These are phyloP conservation scores for Pogoniulus pusillus DNA, from an alignment of 2,797 vertebrate species.

Conservation along the genomic window DNA sequence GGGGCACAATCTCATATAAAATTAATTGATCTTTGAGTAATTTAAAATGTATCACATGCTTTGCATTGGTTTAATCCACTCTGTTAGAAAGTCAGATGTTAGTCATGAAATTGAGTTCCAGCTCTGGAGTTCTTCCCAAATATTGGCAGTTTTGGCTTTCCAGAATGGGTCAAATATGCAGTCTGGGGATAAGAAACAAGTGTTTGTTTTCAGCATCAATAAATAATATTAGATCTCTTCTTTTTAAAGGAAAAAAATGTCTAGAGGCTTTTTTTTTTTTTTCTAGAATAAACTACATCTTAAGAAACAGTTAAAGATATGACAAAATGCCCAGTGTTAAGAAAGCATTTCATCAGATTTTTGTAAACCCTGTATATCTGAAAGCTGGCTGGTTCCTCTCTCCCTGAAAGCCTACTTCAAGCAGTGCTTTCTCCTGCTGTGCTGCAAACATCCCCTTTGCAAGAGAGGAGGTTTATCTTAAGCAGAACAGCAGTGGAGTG, in stretches of 20 bases:
- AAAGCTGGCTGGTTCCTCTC: neutral
- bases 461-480: neutral
- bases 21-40: neutral
- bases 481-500: rapidly evolving
- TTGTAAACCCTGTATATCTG: neutral
- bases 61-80: neutral
- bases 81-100: neutral
- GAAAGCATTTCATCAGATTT: neutral
- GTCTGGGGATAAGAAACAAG: neutral
- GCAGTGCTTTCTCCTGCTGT: neutral
- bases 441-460: neutral
- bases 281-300: neutral
- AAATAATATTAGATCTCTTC: neutral
- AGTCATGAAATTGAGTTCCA: neutral
- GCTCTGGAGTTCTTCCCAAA: neutral
- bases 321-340: neutral
- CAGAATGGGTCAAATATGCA: neutral
- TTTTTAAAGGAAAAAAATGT: neutral
- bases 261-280: neutral
- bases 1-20: neutral
- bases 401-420: neutral
- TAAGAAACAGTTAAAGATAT: neutral
- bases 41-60: neutral
- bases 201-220: neutral
- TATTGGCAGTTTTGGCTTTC: neutral